Conservation (phyloP, 2,888 invertebrate genomes). For the Agonum fuliginosum region DNA sequence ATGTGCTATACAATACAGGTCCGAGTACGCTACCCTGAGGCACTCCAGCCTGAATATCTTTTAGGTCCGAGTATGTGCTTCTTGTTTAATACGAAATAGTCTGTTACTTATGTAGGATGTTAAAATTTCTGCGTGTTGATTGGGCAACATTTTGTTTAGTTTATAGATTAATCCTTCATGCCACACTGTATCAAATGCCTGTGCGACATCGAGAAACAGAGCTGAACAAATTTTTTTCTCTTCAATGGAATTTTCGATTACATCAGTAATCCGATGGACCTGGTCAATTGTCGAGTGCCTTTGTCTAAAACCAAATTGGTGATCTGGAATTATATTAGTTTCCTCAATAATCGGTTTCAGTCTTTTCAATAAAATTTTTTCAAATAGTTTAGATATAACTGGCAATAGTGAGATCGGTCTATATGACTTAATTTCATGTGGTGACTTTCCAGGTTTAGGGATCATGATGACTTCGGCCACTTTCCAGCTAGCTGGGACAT, state of each 20-base stretch:
- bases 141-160: constrained; percentile 56
- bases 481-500: constrained; percentile 65
- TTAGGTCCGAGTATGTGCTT: not conserved
- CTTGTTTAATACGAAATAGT: constrained; percentile 9
- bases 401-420: no score
- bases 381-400: not conserved
- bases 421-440: no score
- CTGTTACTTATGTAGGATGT: not conserved
- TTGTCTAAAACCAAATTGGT: constrained; percentile 61
- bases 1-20: not conserved
- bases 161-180: constrained; percentile 61
- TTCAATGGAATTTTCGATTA: no score
- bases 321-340: constrained; percentile 52
- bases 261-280: constrained; percentile 58
- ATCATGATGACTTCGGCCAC: constrained; percentile 29
- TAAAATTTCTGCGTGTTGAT: not conserved
- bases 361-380: constrained; percentile 60
- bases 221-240: constrained; percentile 50
- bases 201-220: constrained; percentile 54
- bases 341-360: constrained; percentile 46
- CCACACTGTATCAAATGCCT: constrained; percentile 64
- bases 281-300: constrained; percentile 61
- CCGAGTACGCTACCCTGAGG: not conserved
- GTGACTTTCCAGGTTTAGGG: constrained; percentile 46
- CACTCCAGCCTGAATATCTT: not conserved